Conservation (phyloP, 2,888 invertebrate genomes). For the Ommatoiulus sabulosus region DNA sequence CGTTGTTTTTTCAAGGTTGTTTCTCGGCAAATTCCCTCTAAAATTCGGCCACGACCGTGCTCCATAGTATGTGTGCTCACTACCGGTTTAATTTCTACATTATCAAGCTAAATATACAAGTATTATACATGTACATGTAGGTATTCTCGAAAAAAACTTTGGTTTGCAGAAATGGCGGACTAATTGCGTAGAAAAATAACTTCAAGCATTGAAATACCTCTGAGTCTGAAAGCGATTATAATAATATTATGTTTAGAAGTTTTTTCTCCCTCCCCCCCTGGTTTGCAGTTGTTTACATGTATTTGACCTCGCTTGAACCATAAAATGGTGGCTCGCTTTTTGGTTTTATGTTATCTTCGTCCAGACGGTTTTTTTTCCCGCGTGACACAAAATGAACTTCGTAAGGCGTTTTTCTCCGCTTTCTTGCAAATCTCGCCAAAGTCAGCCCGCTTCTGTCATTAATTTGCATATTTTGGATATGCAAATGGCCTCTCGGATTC, state of each 20-base stretch:
- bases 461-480: slow-evolving; percentile 18
- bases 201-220: not conserved
- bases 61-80: too few species aligned
- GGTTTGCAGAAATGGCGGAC: too few species aligned
- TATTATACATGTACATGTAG: too few species aligned
- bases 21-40: too few species aligned
- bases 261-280: not conserved
- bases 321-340: slow-evolving; percentile 38
- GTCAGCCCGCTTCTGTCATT: not conserved
- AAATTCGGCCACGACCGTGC: too few species aligned
- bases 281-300: slow-evolving; percentile 6
- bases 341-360: slow-evolving; percentile 16
- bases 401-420: slow-evolving; percentile 2
- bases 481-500: slow-evolving; percentile 12
- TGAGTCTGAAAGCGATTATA: not conserved
- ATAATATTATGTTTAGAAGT: not conserved
- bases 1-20: too few species aligned
- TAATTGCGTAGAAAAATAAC: too few species aligned
- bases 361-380: slow-evolving; percentile 3
- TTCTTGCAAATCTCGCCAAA: not conserved
- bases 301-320: slow-evolving; percentile 20
- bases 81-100: too few species aligned
- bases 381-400: slow-evolving; percentile 1
- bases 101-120: too few species aligned
- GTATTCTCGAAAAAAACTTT: too few species aligned